A percentile compares a stretch with the other conserved stretches of the same genome.
These are phyloP conservation scores for Python bivittatus DNA, from an alignment of 2,113 vertebrate genomes.

Conservation along the genomic window DNA sequence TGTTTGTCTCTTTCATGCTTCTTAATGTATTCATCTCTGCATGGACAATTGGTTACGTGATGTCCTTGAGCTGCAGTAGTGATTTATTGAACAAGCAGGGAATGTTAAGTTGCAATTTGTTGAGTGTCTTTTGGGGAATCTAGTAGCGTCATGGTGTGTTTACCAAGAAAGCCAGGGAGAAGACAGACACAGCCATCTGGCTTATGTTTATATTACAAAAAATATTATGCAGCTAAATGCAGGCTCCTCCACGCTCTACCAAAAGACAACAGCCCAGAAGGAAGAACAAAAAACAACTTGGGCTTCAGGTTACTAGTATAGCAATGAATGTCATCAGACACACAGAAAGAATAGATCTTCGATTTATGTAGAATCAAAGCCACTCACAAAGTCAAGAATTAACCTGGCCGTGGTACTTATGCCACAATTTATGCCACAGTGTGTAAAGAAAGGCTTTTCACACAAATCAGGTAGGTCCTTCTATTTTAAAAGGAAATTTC, in stretches of 20 bases:
- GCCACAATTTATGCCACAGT: neutral
- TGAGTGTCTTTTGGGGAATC: constrained; percentile 22
- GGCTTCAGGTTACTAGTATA: neutral
- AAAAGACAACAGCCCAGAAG: neutral
- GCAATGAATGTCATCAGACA: neutral
- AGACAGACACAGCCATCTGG: constrained; percentile 31
- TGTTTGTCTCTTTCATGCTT: neutral
- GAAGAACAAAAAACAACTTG: neutral
- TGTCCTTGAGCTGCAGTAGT: neutral
- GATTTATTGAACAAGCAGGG: constrained; percentile 8
- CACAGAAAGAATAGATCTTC: neutral
- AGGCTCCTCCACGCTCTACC: neutral
- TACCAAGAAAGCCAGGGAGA: constrained; percentile 15
- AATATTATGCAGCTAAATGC: constrained; percentile 10
- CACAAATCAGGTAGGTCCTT: neutral
- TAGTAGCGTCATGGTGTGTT: neutral
- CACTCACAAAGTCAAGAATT: neutral
- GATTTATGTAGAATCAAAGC: neutral
- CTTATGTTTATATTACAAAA: neutral
- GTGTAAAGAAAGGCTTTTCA: neutral
- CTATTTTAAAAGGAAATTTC: neutral
- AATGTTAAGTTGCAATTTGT: constrained; percentile 29
- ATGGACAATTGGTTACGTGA: constrained; percentile 8
- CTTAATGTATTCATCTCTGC: constrained; percentile 28
- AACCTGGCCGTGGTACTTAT: neutral